Base-by-base conservation (phyloP, 2,113 vertebrate genomes). In the Saccopteryx leptura region DNA sequence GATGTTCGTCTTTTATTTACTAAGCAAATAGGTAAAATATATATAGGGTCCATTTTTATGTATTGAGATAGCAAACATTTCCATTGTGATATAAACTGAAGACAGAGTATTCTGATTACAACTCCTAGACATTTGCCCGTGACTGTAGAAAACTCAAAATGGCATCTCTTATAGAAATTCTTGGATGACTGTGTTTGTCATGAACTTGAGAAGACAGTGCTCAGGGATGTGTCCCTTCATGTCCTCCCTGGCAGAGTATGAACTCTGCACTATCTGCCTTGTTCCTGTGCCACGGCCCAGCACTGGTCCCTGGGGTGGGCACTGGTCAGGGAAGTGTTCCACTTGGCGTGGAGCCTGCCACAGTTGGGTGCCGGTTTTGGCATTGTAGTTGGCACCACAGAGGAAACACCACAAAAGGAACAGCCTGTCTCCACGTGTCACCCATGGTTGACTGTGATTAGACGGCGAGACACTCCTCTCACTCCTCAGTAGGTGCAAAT, bases 1-100 rank as follows among this genome's bases (percentile, higher is more conserved):
- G 18, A 89, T 82, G 13, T 68, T 88, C 26, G 48, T 69, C 50
- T 74, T 96, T 95, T 91, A 83, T 78, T 93, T 92, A 92, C 56
- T 75, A 88, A 88, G 39, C 11, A 26, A 68, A 83, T 56, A 50
- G 12, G 9, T 54, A 65, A 83, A 61, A 91, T 88, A 19, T 79
- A 12, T n/a, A 33, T 31, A 69, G 24, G 48, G 4, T 26, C n/a
- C 50, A 33, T 17, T 75, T 83, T 69, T 80, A 48, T 60, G 11
- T 84, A 23, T 78, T 78, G 33, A 83, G 54, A 15, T 74, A 48
- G 56, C 63, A 81, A 52, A 50, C 24, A 19, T 81, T 92, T 91
- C 80, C 46, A 56, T 66, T 92, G 63, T 82, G 31, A 63, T 9
- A 65, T 90, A 26, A 83, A 82, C 79, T 28, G 71, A 85, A 95